These are phyloP conservation scores for Merodon equestris DNA, from an alignment of 2,888 invertebrate genomes.

Conservation along the genomic window DNA sequence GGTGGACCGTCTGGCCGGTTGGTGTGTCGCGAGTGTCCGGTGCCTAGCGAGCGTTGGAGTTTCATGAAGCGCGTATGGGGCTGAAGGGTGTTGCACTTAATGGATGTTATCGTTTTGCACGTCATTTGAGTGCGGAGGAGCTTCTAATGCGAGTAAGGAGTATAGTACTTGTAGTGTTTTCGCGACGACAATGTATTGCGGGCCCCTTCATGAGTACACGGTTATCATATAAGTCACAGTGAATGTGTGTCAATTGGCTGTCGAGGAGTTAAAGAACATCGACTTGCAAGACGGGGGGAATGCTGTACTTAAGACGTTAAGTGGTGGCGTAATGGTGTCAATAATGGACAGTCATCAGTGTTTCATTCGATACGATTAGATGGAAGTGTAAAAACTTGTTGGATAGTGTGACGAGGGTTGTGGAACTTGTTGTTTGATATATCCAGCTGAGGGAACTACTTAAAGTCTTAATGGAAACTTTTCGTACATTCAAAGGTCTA, in stretches of 20 bases:
- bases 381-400: background rate
- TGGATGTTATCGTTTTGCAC: constrained; percentile 38
- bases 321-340: constrained; percentile 9
- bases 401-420: no score
- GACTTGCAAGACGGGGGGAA: background rate
- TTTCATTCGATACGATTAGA: constrained; percentile 1
- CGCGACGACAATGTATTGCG: constrained; percentile 8
- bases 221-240: constrained; percentile 1
- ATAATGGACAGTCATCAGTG: constrained; percentile 11
- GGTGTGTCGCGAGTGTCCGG: background rate
- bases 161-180: background rate
- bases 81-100: constrained; percentile 36
- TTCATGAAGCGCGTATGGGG: background rate
- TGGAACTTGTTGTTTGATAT: no score
- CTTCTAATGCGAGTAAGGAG: background rate
- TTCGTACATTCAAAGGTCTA: no score
- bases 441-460: no score
- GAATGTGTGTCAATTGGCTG: constrained; percentile 29
- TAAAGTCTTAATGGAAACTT: no score
- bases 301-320: constrained; percentile 12
- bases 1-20: constrained; percentile 22
- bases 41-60: background rate
- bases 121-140: constrained; percentile 3
- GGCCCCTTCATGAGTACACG: constrained; percentile 4
- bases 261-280: no score